Base-by-base conservation (phyloP, 2,888 invertebrate genomes). In the Pheosia tremula region DNA sequence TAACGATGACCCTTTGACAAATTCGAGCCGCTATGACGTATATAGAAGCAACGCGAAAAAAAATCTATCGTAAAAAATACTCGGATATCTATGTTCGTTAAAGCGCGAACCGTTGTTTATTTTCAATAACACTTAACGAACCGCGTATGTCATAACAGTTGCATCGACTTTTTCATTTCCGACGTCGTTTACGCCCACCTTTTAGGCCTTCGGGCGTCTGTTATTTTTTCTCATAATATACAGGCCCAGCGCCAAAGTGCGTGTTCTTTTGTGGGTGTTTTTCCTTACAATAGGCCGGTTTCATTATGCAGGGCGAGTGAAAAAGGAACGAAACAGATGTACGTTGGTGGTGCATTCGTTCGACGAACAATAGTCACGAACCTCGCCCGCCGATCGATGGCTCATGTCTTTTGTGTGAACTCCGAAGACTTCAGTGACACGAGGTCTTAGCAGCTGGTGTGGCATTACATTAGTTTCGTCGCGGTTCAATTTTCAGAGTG, bases 251-350 rank as follows among this genome's bases (percentile, higher is more conserved):
- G 78, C 83, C 83, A 81, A 84, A 85, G 88, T 90, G 88, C 87
- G 91, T 90, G 90, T 86, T 89, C 92, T 87, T 93, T 93, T 93
- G 93, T 92, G 78, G 88, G 86, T 84, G 86, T 86, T 88, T 87
- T 75, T 80, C 82, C 80, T 85, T 84, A 91, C 91, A 92, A 92
- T 91, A 86, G 87, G 83, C 83, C 85, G 89, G 89, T 88, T 90
- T 90, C 88, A 91, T 92, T 92, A 91, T 90, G 86, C 89, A 86
- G 85, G 86, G 80, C 83, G 83, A 86, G 83, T 86, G 82, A 89
- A 90, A 91, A 91, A 91, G 87, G 85, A 91, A 91, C 85, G 90
- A 88, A 90, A 91, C 93, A 93, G 92, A 93, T 93, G 93, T 91
- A 88, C 87, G 82, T 77, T 79, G 82, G 86, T 85, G 84, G 86